phyloP scores from a whole-genome alignment of 2,888 invertebrate genomes.

The Copidosoma aretas region DNA sequence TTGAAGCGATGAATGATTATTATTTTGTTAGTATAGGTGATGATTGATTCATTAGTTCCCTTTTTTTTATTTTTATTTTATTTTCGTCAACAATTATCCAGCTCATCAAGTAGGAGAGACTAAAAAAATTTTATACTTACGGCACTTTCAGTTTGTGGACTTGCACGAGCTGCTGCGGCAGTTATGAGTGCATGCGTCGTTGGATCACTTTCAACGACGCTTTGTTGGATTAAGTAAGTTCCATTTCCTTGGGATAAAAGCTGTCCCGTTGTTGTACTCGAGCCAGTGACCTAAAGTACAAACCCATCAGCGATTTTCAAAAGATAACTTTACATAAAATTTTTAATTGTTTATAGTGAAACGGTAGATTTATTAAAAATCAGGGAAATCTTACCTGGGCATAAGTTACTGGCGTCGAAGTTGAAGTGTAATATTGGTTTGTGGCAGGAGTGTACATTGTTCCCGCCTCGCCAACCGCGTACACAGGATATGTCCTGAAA shows the following conservation, averaged over 20 bases:
- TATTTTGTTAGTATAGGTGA: not conserved
- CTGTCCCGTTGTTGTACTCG: conserved; percentile 60
- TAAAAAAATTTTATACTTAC: conserved; percentile 63
- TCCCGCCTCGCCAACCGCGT: conserved; percentile 74
- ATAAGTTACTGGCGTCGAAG: conserved; percentile 68
- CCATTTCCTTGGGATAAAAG: conserved; percentile 62
- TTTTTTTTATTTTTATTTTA: not conserved
- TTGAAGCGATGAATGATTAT: not conserved
- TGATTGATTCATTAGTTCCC: not conserved
- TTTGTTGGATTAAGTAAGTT: conserved; percentile 73
- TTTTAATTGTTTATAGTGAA: not conserved
- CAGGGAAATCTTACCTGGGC: conserved; percentile 65
- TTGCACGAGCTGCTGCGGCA: conserved; percentile 69
- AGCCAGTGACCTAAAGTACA: conserved; percentile 56
- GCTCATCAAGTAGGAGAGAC: no score
- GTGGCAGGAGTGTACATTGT: conserved; percentile 71
- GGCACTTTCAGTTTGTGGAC: conserved; percentile 73
- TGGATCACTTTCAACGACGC: conserved; percentile 72
- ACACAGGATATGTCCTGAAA: conserved; percentile 76
- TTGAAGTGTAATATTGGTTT: conserved; percentile 77
- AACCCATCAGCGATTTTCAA: not conserved
- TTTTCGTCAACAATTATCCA: conserved; percentile 1
- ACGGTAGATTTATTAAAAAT: not conserved
- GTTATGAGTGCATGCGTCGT: conserved; percentile 65
- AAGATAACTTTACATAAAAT: not conserved